Percentiles rank a stretch among this genome's conserved stretches.
These are phyloP conservation scores for Drosophila willistoni DNA, from an alignment of 1,140 invertebrate genomes.

Conservation along the genomic window DNA sequence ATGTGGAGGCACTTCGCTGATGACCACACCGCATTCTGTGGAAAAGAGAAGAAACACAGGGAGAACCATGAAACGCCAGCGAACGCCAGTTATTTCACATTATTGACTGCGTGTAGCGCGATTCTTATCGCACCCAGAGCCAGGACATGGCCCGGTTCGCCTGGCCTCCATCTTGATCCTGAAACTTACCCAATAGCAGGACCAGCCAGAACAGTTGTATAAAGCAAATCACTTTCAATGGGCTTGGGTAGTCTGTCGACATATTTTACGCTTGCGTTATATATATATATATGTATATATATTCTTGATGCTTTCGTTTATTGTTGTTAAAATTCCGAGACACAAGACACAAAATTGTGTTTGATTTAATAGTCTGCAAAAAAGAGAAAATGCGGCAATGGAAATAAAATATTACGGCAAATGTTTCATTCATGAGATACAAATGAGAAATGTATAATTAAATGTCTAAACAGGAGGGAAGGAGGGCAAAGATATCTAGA, in stretches of 20 bases:
- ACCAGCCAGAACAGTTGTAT: slow-evolving; percentile 62
- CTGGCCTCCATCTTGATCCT: slow-evolving; percentile 40
- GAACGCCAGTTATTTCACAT: neutral
- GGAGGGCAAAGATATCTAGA: neutral
- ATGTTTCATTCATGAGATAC: slow-evolving; percentile 41
- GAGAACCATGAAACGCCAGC: neutral
- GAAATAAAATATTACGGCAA: slow-evolving; percentile 45
- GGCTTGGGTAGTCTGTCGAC: slow-evolving; percentile 47
- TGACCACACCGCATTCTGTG: slow-evolving; percentile 73
- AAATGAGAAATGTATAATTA: slow-evolving; percentile 28
- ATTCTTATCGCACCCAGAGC: slow-evolving; percentile 8
- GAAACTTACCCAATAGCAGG: slow-evolving; percentile 62
- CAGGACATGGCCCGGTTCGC: neutral
- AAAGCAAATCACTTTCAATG: slow-evolving; percentile 60
- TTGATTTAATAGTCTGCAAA: slow-evolving; percentile 59
- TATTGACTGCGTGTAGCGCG: slow-evolving; percentile 11
- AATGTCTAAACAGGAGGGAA: neutral
- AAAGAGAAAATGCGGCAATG: slow-evolving; percentile 20
- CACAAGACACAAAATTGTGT: slow-evolving; percentile 34
- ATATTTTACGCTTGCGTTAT: slow-evolving; percentile 44
- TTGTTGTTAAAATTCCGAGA: slow-evolving; percentile 37
- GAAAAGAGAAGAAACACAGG: slow-evolving; percentile 24
- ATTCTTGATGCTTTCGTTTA: slow-evolving; percentile 25
- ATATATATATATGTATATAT: neutral
- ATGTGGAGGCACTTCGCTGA: slow-evolving; percentile 80